Evolutionary conservation across 2,113 vertebrate species (phyloP).

Genomic region (Paramormyrops kingsleyae): DNA sequence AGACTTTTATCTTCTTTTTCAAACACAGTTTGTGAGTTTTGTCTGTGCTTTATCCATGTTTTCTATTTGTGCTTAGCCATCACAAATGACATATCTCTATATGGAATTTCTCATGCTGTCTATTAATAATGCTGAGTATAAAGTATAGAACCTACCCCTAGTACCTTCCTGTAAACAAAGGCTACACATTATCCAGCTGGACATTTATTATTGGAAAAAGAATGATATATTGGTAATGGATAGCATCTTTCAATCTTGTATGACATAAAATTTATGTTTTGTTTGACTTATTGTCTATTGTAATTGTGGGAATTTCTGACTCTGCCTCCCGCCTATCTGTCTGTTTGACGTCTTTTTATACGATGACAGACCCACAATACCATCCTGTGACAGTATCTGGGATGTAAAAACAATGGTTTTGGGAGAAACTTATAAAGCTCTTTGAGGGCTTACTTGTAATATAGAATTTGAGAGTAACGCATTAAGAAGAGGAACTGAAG

Average conservation of each 20-base stretch:
- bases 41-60: neutral
- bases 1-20: neutral
- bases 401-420: neutral
- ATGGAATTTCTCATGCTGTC: neutral
- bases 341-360: neutral
- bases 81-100: neutral
- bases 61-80: neutral
- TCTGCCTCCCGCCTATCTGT: neutral
- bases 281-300: neutral
- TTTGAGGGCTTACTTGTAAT: neutral
- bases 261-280: neutral
- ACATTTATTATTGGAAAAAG: neutral
- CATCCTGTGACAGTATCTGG: neutral
- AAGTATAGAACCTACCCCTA: neutral
- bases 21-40: neutral
- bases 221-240: neutral
- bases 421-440: neutral
- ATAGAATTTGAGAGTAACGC: neutral
- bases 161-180: neutral
- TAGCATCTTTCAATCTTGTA: neutral
- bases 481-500: neutral
- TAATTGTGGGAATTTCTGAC: neutral
- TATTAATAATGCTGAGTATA: neutral
- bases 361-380: neutral
- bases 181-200: neutral